These are phyloP conservation scores for Apogon hyalosoma DNA, from an alignment of 2,797 vertebrate genomes.

Conservation along the genomic window DNA sequence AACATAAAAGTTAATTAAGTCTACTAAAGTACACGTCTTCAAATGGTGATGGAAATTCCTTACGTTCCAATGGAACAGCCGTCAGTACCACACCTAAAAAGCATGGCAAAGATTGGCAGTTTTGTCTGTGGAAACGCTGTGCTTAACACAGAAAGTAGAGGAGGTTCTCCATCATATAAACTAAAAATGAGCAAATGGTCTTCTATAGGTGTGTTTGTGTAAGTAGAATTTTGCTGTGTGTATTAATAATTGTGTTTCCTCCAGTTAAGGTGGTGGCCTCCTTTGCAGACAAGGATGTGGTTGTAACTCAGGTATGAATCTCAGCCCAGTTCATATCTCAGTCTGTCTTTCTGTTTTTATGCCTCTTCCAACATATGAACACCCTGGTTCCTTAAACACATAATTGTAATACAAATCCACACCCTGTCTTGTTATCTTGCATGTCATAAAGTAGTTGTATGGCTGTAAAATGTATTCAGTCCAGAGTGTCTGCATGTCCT, in stretches of 20 bases:
- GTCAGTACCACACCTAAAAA: conserved; percentile 17
- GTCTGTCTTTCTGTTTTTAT: too few relatives aligned
- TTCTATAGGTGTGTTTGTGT: neutral
- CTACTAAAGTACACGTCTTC: too few relatives aligned
- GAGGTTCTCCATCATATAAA: too few relatives aligned
- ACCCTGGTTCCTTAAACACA: too few relatives aligned
- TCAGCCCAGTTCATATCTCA: neutral
- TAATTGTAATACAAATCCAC: too few relatives aligned
- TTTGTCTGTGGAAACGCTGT: too few relatives aligned
- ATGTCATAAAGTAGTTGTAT: neutral
- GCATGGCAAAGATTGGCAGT: neutral
- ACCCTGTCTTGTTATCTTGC: neutral
- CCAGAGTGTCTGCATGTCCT: conserved; percentile 9
- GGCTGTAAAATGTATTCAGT: conserved; percentile 3
- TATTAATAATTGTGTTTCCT: conserved; percentile 40
- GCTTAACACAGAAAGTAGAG: too few relatives aligned
- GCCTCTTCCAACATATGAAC: too few relatives aligned
- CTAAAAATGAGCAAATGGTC: too few relatives aligned
- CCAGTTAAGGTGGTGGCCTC: conserved; percentile 86
- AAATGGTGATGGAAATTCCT: conserved; percentile 7
- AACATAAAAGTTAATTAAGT: too few relatives aligned
- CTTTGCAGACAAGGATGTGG: conserved; percentile 75
- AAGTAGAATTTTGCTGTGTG: neutral
- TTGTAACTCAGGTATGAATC: conserved; percentile 84
- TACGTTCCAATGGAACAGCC: conserved; percentile 42